Percentiles rank a stretch among this genome's conserved stretches.
Conservation (phyloP, 2,888 invertebrate species). For the Agapetus fuscipes region DNA sequence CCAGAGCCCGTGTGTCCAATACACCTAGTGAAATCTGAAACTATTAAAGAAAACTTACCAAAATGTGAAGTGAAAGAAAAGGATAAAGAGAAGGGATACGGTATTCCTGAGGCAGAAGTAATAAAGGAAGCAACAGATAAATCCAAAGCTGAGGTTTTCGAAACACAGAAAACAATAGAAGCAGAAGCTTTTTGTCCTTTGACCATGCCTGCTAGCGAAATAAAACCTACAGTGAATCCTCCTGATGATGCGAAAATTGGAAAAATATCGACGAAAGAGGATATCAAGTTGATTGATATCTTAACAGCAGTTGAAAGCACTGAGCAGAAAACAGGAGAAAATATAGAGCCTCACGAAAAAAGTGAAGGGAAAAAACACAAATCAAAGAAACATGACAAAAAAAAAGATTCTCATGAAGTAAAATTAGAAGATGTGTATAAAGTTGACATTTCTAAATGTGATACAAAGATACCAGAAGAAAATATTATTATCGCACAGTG, state of each 20-base stretch:
- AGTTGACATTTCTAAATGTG: conserved; percentile 1
- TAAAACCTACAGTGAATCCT: neutral
- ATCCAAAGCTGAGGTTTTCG: neutral
- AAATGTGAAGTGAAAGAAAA: conserved; percentile 2
- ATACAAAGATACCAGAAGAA: neutral
- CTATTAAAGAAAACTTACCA: conserved; percentile 1
- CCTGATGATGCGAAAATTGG: conserved; percentile 1
- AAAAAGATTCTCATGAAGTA: conserved; percentile 2
- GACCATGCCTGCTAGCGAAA: neutral
- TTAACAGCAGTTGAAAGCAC: neutral
- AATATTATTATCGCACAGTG: neutral
- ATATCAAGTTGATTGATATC: neutral
- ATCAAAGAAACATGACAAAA: conserved; percentile 11
- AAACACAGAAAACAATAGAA: neutral
- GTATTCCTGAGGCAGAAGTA: no score
- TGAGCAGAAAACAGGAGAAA: neutral
- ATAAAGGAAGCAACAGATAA: no score
- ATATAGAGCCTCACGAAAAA: neutral
- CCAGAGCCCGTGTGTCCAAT: neutral
- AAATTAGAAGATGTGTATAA: conserved; percentile 2
- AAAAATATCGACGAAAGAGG: neutral
- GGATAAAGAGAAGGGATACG: no score
- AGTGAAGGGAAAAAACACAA: conserved; percentile 7
- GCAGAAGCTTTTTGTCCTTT: no score
- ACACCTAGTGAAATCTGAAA: conserved; percentile 3